Evolutionary conservation across 2,888 invertebrate species (phyloP), one percentile per base, ranked within the genome.

Genomic region (Cephus pulcher): DNA sequence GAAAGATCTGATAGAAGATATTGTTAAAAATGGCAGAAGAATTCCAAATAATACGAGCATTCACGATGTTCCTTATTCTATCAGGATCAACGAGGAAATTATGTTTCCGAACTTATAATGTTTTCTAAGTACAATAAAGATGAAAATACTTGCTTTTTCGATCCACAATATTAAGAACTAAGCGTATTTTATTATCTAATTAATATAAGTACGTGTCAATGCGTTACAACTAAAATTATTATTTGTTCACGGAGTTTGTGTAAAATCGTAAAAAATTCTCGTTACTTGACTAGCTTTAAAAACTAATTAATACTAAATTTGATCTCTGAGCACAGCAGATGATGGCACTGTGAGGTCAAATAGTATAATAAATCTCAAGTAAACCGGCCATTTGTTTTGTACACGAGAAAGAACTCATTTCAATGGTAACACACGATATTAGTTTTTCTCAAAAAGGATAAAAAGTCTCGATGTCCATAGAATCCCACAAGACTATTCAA

Each of bases 21-120:
- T 94, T 32, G 88, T 94, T 23, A 90, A 91, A 3, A 91, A 79
- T 40, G 85, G 93, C 23, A 92, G 92, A 78, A 92, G 92, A 75
- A 90, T 93, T 30, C 92, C 92, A 77, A 94, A 93, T 87, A 93
- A 92, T 87, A 95, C 94, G 12, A 93, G 93, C 0, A 91, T 93
- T 12, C 94, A 95, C 78, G 94, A 95, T 76, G 94, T 95, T 23
- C 95, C 95, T 0, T 95, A 94, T 86, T 94, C 94, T 56, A 94
- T 95, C 79, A 92, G 95, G 34, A 93, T 95, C 88, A 93, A 93
- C 75, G 93, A 94, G 86, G 92, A 93, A 92, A 86, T 92, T 11
- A 92, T 93, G 56, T 71, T 79, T 71, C 12, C 74, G 9, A 56
- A 2, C 2, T 56, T 2, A 23, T 56, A 56, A 56, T 2, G 9